Conservation (phyloP, 2,888 invertebrate species). For the Heliconius ismenius region DNA sequence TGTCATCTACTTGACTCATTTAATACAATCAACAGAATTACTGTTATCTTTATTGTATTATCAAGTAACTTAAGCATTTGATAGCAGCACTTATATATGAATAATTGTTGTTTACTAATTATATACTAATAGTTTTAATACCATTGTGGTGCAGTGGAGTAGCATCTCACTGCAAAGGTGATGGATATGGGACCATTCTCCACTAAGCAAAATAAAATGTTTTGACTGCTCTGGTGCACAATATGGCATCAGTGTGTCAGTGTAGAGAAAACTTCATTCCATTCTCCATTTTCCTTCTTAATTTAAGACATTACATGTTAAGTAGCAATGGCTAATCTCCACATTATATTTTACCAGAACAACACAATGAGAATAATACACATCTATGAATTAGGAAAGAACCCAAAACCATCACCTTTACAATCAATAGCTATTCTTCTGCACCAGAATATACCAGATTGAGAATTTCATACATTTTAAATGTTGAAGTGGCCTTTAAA, state of each 20-base stretch:
- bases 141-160: background rate
- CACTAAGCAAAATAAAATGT: background rate
- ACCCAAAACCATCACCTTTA: too few species aligned
- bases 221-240: too few species aligned
- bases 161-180: too few species aligned
- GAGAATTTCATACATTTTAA: background rate
- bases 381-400: too few species aligned
- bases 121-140: background rate
- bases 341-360: too few species aligned
- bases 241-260: too few species aligned
- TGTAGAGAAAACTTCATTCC: background rate
- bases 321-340: too few species aligned
- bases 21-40: slow-evolving; percentile 9
- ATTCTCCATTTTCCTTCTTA: background rate
- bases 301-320: background rate
- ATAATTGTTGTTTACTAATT: background rate
- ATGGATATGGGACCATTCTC: background rate
- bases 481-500: background rate
- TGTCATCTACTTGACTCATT: slow-evolving; percentile 6
- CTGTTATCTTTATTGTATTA: slow-evolving; percentile 14
- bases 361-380: too few species aligned
- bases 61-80: slow-evolving; percentile 6
- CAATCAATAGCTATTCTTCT: too few species aligned
- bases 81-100: slow-evolving; percentile 2
- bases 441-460: too few species aligned